Percentiles rank a stretch among this genome's conserved stretches.
phyloP scores from a whole-genome alignment of 2,888 invertebrate genomes.

The Pimpla rufipes region DNA sequence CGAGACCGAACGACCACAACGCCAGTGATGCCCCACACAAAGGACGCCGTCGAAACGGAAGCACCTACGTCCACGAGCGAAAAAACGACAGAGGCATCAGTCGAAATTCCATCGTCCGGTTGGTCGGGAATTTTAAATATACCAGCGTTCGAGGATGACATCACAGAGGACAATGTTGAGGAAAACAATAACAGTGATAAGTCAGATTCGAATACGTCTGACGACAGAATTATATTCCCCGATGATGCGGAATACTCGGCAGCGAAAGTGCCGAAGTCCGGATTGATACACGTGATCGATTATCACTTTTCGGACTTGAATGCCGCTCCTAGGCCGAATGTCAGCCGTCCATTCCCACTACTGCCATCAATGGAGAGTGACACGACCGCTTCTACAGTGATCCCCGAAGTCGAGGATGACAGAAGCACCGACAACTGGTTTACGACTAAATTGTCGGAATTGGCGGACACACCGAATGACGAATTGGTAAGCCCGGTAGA shows the following conservation, averaged over 20 bases:
- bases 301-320: neutral
- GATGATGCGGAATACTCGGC: neutral
- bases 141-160: neutral
- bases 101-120: neutral
- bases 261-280: neutral
- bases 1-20: neutral
- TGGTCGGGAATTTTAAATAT: neutral
- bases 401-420: neutral
- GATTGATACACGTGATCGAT: constrained; percentile 2
- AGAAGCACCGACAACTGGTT: neutral
- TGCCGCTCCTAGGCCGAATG: neutral
- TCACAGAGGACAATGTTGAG: neutral
- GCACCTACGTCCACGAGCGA: neutral
- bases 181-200: neutral
- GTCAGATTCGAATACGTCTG: too few relatives aligned
- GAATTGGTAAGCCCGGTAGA: neutral
- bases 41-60: neutral
- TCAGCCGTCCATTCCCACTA: neutral
- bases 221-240: neutral
- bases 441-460: neutral
- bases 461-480: neutral
- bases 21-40: neutral
- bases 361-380: neutral
- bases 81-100: neutral
- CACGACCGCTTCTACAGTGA: neutral